These are phyloP conservation scores for Merops nubicus DNA, from an alignment of 2,113 vertebrate genomes.

Conservation along the genomic window DNA sequence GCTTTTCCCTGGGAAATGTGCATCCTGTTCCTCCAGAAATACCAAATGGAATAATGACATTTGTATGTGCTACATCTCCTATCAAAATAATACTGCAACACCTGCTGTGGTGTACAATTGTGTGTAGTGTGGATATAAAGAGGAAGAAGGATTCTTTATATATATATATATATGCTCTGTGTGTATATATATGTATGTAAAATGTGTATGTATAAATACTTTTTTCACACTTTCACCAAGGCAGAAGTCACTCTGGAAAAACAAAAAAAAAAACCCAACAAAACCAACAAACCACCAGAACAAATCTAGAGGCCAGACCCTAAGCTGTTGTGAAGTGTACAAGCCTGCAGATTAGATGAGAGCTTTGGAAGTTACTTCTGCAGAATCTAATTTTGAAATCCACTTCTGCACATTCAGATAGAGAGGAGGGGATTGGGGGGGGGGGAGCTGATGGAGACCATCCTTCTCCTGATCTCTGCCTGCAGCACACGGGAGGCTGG, in stretches of 20 bases:
- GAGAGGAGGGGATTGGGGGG: neutral
- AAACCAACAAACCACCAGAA: neutral
- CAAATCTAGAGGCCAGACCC: neutral
- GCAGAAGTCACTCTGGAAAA: slow-evolving; percentile 56
- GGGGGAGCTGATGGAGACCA: neutral
- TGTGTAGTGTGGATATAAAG: neutral
- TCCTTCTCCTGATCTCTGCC: neutral
- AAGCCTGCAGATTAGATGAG: neutral
- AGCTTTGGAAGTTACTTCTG: slow-evolving; percentile 27
- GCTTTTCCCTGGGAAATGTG: neutral
- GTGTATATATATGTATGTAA: neutral
- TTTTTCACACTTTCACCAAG: slow-evolving; percentile 41
- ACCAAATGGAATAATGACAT: neutral
- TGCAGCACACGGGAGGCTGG: neutral
- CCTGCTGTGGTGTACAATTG: neutral
- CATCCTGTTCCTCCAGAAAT: neutral
- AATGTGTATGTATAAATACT: neutral
- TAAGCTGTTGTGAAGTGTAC: neutral
- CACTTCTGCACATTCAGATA: neutral
- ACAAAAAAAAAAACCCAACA: neutral
- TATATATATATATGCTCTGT: neutral
- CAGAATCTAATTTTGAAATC: slow-evolving; percentile 38
- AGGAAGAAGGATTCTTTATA: neutral
- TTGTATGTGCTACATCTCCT: neutral
- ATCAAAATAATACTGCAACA: neutral